These are phyloP conservation scores for Struthidea cinerea DNA, from an alignment of 2,113 vertebrate species.

Conservation along the genomic window DNA sequence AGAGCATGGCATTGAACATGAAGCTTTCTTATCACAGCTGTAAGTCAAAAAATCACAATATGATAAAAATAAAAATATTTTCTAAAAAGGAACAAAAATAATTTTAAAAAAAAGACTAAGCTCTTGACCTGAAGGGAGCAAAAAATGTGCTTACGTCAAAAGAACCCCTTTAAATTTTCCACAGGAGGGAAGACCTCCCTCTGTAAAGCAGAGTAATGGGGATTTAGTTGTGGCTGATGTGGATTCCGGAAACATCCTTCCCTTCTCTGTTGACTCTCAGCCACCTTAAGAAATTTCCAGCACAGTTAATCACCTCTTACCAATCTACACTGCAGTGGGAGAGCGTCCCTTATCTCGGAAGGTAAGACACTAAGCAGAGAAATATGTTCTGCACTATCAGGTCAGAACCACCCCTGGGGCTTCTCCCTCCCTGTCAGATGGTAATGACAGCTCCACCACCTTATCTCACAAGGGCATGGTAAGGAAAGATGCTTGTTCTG, in stretches of 20 bases:
- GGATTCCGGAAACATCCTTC: neutral
- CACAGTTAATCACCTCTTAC: neutral
- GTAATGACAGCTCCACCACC: neutral
- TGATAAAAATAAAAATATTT: neutral
- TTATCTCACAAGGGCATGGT: neutral
- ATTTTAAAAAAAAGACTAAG: neutral
- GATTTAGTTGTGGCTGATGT: neutral
- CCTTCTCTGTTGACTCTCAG: neutral
- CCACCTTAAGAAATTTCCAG: neutral
- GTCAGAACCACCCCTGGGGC: neutral
- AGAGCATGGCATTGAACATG: accelerated
- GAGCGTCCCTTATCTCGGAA: neutral
- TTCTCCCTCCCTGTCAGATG: neutral
- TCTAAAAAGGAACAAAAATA: neutral
- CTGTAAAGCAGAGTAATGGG: neutral
- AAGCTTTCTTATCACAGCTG: neutral
- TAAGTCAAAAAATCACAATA: neutral
- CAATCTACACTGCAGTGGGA: neutral
- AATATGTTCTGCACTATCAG: neutral
- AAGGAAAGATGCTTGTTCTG: neutral
- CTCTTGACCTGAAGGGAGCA: neutral
- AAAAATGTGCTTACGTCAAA: neutral
- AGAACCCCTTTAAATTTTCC: neutral
- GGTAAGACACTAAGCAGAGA: neutral
- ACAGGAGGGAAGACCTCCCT: neutral